Conservation (phyloP, 1,140 invertebrate species). For the Zaprionus ghesquierei region DNA sequence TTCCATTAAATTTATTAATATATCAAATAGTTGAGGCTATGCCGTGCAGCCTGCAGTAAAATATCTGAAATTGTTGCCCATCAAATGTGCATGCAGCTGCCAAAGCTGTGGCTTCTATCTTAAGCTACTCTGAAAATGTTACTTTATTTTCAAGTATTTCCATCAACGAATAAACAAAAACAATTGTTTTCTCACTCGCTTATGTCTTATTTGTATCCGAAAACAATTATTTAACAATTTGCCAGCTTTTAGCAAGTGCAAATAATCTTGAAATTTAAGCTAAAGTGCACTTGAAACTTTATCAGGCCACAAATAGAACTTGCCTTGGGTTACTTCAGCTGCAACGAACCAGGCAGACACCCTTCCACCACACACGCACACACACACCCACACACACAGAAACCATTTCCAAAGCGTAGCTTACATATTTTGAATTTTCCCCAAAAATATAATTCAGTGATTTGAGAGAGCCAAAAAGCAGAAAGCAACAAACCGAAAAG, state of each 20-base stretch:
- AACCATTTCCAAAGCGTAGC: neutral
- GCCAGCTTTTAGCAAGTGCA: conserved; percentile 4
- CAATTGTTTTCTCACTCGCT: neutral
- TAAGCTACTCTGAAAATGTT: neutral
- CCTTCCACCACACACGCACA: neutral
- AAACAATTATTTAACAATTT: conserved; percentile 1
- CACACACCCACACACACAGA: neutral
- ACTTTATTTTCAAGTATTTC: neutral
- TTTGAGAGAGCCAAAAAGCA: conserved; percentile 24
- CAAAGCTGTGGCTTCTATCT: neutral
- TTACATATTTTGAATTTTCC: conserved; percentile 32
- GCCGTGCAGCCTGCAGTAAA: neutral
- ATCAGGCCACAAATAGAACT: conserved; percentile 19
- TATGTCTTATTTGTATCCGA: neutral
- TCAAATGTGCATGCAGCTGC: too few relatives aligned
- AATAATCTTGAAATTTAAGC: conserved; percentile 16
- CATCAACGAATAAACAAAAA: neutral
- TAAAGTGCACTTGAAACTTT: conserved; percentile 36
- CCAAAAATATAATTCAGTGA: conserved; percentile 48
- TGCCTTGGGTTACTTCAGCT: neutral
- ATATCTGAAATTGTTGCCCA: too few relatives aligned
- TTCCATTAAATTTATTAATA: neutral
- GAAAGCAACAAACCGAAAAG: conserved; percentile 9
- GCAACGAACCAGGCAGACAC: neutral
- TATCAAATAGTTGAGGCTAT: neutral